Conservation (phyloP, 2,113 vertebrate species). For the Bubo scandiacus region DNA sequence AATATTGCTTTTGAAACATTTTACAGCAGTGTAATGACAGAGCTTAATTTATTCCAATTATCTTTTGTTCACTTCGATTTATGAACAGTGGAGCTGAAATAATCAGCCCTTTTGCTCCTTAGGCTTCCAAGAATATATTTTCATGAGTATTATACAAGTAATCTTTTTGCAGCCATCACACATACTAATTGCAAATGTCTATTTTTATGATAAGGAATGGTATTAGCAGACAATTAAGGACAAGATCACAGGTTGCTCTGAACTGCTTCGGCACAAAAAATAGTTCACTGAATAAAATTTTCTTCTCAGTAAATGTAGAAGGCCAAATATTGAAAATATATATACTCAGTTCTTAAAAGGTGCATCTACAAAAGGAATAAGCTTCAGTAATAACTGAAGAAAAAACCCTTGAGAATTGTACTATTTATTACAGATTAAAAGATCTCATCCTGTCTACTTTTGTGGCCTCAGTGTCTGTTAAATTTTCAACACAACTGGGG, state of each 20-base stretch:
- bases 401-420: not conserved
- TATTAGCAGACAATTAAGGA: constrained; percentile 8
- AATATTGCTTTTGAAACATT: constrained; percentile 38
- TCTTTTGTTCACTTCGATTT: constrained; percentile 35
- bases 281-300: not conserved
- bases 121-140: constrained; percentile 9
- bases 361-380: not conserved
- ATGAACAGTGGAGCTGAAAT: constrained; percentile 5
- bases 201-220: constrained; percentile 7
- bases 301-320: not conserved
- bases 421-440: not conserved
- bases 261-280: not conserved
- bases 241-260: not conserved
- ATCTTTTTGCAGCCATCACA: not conserved
- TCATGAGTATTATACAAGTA: not conserved
- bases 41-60: constrained; percentile 55
- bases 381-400: not conserved
- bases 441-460: not conserved
- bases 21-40: constrained; percentile 23
- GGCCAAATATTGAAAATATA: not conserved
- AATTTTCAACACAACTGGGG: not conserved
- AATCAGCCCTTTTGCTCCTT: constrained; percentile 22
- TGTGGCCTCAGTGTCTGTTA: not conserved
- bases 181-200: not conserved
- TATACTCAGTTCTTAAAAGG: not conserved